These are phyloP conservation scores for Diloba caeruleocephala DNA, from an alignment of 2,888 invertebrate genomes.

Conservation along the genomic window DNA sequence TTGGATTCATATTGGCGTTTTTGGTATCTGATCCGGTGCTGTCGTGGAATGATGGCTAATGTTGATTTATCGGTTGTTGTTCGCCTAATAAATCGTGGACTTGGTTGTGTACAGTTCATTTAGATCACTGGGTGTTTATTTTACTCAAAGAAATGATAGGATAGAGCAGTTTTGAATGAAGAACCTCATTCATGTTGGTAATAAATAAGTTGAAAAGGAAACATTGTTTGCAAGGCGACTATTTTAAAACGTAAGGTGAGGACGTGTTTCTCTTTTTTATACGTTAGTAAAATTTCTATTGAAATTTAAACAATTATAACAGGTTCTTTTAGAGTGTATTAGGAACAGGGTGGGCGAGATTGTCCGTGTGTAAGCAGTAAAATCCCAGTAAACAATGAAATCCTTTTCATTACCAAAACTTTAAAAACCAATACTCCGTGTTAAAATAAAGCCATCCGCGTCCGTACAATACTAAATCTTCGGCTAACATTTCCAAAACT, in stretches of 20 bases:
- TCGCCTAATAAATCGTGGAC: constrained; percentile 28
- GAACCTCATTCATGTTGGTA: background rate
- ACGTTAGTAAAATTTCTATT: too few relatives aligned
- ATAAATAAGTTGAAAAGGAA: too few relatives aligned
- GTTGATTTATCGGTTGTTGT: constrained; percentile 39
- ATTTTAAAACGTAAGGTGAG: too few relatives aligned
- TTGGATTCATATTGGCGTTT: constrained; percentile 43
- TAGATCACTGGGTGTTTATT: background rate
- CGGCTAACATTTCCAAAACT: constrained; percentile 59
- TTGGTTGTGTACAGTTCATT: constrained; percentile 4
- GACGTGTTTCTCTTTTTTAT: too few relatives aligned
- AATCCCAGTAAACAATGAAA: constrained; percentile 17
- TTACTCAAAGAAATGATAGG: background rate
- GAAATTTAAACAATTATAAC: too few relatives aligned
- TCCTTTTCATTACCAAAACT: constrained; percentile 16
- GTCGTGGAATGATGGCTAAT: constrained; percentile 26
- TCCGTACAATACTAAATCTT: constrained; percentile 57
- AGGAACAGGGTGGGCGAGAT: background rate
- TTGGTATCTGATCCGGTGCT: constrained; percentile 36
- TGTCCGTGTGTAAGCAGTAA: background rate
- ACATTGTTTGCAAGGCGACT: too few relatives aligned
- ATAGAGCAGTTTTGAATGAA: background rate
- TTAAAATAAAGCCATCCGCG: constrained; percentile 52
- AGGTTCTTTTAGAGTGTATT: too few relatives aligned
- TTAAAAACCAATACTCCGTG: constrained; percentile 5